Evolutionary conservation across 2,797 vertebrate species (phyloP).

Genomic region (Streptopelia turtur): DNA sequence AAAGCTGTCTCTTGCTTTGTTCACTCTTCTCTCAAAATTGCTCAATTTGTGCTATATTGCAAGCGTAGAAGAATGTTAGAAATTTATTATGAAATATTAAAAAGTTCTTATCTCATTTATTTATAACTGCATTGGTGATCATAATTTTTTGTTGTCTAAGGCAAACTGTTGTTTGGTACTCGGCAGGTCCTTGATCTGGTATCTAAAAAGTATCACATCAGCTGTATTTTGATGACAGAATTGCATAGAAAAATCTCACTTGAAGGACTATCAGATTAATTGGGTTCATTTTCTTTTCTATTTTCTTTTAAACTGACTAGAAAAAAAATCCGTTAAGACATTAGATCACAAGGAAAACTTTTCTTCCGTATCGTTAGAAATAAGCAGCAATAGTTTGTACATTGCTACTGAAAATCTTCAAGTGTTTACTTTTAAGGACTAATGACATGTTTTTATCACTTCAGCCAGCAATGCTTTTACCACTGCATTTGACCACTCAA

Average conservation of each 20-base stretch:
- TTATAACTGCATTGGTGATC: neutral
- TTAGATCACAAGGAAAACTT: neutral
- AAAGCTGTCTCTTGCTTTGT: neutral
- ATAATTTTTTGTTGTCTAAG: constrained; percentile 26
- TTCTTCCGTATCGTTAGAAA: neutral
- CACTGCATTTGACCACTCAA: neutral
- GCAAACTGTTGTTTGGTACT: neutral
- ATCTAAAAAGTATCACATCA: neutral
- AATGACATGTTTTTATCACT: neutral
- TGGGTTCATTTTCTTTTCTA: neutral
- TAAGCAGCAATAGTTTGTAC: neutral
- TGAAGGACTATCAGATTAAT: neutral
- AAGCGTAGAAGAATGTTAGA: neutral
- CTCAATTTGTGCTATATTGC: neutral
- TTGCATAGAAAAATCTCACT: neutral
- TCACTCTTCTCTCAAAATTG: constrained; percentile 1
- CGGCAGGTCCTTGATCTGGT: neutral
- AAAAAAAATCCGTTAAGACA: neutral
- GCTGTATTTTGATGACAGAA: constrained; percentile 19
- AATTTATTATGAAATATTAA: constrained; percentile 3
- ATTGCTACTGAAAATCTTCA: neutral
- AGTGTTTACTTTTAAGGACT: neutral
- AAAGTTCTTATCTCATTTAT: neutral
- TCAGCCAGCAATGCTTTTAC: neutral
- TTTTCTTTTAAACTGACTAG: neutral